Evolutionary conservation across 2,888 invertebrate species (phyloP).

Genomic region (Kuschelorhynchus macadamiae): DNA sequence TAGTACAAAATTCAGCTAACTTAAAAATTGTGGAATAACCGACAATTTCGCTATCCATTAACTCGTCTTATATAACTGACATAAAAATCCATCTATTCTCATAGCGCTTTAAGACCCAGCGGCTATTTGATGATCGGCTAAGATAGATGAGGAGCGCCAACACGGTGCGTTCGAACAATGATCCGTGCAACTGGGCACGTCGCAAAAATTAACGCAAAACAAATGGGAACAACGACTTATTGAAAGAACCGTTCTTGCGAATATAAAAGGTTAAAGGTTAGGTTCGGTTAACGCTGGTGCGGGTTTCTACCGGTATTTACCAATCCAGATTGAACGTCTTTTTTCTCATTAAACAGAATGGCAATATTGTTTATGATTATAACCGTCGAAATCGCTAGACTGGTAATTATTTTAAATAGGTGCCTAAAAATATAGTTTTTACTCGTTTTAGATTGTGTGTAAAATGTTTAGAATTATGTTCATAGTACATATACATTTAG

Average conservation of each 20-base stretch:
- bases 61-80: not conserved
- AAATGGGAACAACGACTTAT: conserved; percentile 27
- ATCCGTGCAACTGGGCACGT: conserved; percentile 16
- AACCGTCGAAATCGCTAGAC: too few relatives aligned
- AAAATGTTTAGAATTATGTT: too few relatives aligned
- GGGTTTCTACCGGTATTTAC: too few relatives aligned
- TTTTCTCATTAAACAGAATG: too few relatives aligned
- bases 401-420: not conserved
- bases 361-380: too few relatives aligned
- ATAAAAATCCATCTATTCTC: not conserved
- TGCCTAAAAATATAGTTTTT: not conserved
- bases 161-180: conserved; percentile 31
- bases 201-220: conserved; percentile 18
- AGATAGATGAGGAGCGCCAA: conserved; percentile 35
- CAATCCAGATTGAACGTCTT: too few relatives aligned
- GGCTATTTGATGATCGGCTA: conserved; percentile 39
- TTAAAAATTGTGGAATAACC: not conserved
- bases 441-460: too few relatives aligned
- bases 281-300: not conserved
- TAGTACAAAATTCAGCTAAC: too few relatives aligned
- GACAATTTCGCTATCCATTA: not conserved
- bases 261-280: not conserved
- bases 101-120: conserved; percentile 24
- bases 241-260: conserved; percentile 27
- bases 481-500: too few relatives aligned